phyloP scores from a whole-genome alignment of 2,888 invertebrate genomes.

The Ormyrus labotus region DNA sequence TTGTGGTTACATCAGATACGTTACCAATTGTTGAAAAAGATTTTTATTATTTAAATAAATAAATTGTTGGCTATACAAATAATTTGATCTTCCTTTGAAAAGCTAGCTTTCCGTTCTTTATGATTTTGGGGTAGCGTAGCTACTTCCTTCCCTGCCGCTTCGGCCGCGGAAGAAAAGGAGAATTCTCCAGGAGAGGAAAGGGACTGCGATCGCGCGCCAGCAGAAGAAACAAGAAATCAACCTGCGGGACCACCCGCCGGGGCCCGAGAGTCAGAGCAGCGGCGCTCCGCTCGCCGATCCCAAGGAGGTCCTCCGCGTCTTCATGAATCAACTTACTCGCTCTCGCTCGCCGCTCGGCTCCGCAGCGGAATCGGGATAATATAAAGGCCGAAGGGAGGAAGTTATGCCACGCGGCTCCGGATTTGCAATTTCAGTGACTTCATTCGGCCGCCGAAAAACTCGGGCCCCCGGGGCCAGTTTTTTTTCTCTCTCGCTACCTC shows the following conservation, averaged over 20 bases:
- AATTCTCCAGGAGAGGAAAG: conserved; percentile 3
- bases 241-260: conserved; percentile 74
- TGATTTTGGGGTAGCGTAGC: no score
- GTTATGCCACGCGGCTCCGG: conserved; percentile 61
- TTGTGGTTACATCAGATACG: no score
- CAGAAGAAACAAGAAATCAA: conserved; percentile 76
- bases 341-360: conserved; percentile 31
- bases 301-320: conserved; percentile 75
- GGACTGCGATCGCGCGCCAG: conserved; percentile 44
- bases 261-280: conserved; percentile 68
- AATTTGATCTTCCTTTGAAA: background rate
- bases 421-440: conserved; percentile 50
- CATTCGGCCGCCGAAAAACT: conserved; percentile 29
- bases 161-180: conserved; percentile 13
- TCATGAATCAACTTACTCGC: conserved; percentile 72
- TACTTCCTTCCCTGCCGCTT: background rate
- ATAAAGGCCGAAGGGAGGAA: conserved; percentile 49
- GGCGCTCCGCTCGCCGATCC: conserved; percentile 62
- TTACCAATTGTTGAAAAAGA: no score
- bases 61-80: background rate
- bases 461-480: background rate
- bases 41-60: no score
- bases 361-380: conserved; percentile 73
- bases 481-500: background rate
- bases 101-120: background rate